Conservation (phyloP, 2,113 vertebrate species). For the Nannospalax galili region DNA sequence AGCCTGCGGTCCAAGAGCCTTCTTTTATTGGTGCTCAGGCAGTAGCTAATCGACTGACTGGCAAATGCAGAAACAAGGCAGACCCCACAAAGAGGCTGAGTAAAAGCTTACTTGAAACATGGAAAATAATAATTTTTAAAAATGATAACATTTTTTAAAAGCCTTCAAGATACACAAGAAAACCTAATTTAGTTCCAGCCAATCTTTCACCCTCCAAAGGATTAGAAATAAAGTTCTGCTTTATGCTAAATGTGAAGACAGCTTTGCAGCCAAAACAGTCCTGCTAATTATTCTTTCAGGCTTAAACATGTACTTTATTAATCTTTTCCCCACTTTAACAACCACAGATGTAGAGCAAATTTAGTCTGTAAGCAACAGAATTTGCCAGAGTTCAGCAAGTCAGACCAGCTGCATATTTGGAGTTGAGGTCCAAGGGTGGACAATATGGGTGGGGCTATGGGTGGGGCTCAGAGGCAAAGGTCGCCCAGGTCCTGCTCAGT, state of each 20-base stretch:
- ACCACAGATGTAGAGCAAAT: constrained; percentile 64
- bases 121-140: constrained; percentile 75
- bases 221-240: constrained; percentile 72
- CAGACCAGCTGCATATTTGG: neutral
- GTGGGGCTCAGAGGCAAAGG: constrained; percentile 56
- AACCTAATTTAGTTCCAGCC: constrained; percentile 71
- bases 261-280: constrained; percentile 70
- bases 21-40: constrained; percentile 73
- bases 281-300: constrained; percentile 76
- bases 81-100: constrained; percentile 80
- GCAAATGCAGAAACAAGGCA: constrained; percentile 81
- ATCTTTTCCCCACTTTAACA: constrained; percentile 70
- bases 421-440: neutral
- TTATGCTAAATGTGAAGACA: constrained; percentile 57
- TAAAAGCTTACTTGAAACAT: constrained; percentile 79
- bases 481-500: neutral
- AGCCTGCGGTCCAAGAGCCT: constrained; percentile 63
- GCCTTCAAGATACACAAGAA: constrained; percentile 49
- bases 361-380: neutral
- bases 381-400: constrained; percentile 56
- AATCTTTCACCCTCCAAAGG: constrained; percentile 73
- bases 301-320: constrained; percentile 71
- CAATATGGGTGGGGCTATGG: neutral
- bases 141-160: constrained; percentile 71
- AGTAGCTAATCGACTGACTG: constrained; percentile 72